Evolutionary conservation across 2,113 vertebrate genomes (phyloP), one percentile per base, ranked within the genome.

Genomic region (Circaetus cinerascens): DNA sequence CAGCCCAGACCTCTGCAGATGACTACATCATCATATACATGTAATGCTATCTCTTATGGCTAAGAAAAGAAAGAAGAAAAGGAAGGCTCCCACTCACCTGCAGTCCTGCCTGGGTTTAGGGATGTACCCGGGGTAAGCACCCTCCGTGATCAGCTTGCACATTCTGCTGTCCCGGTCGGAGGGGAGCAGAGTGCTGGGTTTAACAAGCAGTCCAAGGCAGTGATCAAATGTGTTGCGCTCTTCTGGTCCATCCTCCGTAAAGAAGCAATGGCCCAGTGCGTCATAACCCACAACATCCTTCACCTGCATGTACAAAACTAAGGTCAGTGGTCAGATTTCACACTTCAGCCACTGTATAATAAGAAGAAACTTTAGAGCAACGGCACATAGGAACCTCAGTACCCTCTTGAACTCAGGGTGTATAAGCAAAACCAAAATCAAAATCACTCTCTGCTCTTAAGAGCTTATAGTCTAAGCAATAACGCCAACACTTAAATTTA

Each of bases 181-280:
- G 22, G 99, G 99, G 46, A 99, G 98, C 81, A 99, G 98, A 0
- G 99, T 99, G 34, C 99, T 99, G 0, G 99, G 98, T 66, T 99
- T 99, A 10, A 99, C 98, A 83, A 99, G 98, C 57, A 99, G 98
- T 17, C 99, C 99, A 0, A 99, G 98, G 62, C 99, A 99, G 97
- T 99, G 99, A 59, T 99, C 98, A 34, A 99, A 99, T 0, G 99
- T 99, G 96, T 99, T 99, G 83, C 99, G 98, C 64, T 99, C 99
- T 77, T 99, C 99, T 5, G 99, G 98, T 3, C 99, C 99, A 1
- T 99, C 99, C 93, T 99, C 99, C 2, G 98, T 99, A 86, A 99
- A 99, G 97, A 99, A 99, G 82, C 99, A 99, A 81, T 99, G 99
- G 9, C 99, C 99, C 75, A 99, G 90, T 1, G 98, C 97, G 59